A percentile compares a stretch with the other conserved stretches of the same genome.
Evolutionary conservation across 2,113 vertebrate genomes (phyloP).

Genomic region (Isichthys henryi): DNA sequence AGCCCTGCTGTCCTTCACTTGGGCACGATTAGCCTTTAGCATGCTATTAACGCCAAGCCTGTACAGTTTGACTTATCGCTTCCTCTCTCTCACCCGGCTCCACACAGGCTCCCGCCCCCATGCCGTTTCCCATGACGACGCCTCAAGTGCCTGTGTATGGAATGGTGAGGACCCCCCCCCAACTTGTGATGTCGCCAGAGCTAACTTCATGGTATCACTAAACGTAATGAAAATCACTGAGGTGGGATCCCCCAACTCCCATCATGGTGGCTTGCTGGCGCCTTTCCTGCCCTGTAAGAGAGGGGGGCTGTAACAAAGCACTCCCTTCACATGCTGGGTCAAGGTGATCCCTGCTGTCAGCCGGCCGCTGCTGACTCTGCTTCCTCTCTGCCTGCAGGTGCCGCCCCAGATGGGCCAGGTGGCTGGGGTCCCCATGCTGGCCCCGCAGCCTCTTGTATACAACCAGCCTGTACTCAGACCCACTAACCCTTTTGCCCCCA

Average conservation of each 20-base stretch:
- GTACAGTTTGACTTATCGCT: neutral
- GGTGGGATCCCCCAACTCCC: neutral
- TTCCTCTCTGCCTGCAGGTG: slow-evolving; percentile 54
- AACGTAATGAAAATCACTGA: neutral
- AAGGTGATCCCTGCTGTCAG: neutral
- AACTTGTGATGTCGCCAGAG: neutral
- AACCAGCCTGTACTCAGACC: slow-evolving; percentile 74
- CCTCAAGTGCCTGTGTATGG: slow-evolving; percentile 89
- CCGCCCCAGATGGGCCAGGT: slow-evolving; percentile 71
- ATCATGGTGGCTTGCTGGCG: neutral
- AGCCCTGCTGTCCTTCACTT: neutral
- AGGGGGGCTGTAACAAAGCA: neutral
- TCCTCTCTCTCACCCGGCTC: slow-evolving; percentile 19
- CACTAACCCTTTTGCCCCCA: slow-evolving; percentile 72
- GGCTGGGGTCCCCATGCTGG: slow-evolving; percentile 70
- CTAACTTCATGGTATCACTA: neutral
- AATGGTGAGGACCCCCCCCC: slow-evolving; percentile 67
- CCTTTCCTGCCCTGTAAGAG: neutral
- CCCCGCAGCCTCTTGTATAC: slow-evolving; percentile 75
- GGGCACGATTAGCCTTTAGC: neutral
- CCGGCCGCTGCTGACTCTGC: neutral
- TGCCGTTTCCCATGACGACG: slow-evolving; percentile 74
- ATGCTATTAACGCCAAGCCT: neutral
- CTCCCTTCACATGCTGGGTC: neutral
- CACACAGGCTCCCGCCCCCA: slow-evolving; percentile 69